phyloP scores from a whole-genome alignment of 1,140 invertebrate genomes.

The Heliconius hewitsoni region DNA sequence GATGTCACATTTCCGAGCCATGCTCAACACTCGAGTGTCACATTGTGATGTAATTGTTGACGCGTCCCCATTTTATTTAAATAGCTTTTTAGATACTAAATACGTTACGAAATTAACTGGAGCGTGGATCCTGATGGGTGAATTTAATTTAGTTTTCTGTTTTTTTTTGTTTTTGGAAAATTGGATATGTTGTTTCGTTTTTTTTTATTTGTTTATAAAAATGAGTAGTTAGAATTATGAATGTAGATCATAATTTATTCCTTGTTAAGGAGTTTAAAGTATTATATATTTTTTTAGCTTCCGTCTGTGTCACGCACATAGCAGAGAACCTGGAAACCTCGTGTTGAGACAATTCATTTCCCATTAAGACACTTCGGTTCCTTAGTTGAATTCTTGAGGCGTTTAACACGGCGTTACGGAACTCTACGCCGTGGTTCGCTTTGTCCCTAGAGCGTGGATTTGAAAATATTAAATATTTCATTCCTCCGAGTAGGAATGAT shows the following conservation, averaged over 20 bases:
- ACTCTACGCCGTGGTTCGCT: no score
- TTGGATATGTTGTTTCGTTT: no score
- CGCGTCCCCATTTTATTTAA: slow-evolving; percentile 7
- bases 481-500: no score
- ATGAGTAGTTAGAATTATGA: no score
- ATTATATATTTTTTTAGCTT: not conserved
- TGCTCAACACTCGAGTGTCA: slow-evolving; percentile 21
- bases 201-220: no score
- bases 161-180: not conserved
- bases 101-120: not conserved
- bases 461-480: no score
- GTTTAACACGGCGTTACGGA: no score
- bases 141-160: not conserved
- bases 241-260: no score
- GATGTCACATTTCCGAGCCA: slow-evolving; percentile 17
- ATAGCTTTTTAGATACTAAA: slow-evolving; percentile 7
- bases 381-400: no score
- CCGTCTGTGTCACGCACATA: no score
- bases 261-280: no score
- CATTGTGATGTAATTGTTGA: not conserved
- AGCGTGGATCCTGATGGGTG: not conserved
- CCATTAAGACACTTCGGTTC: not conserved
- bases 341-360: not conserved
- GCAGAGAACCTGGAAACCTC: not conserved
- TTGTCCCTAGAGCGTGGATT: no score